Base-by-base conservation (phyloP, 2,888 invertebrate species). In the Helicoverpa assulta region DNA sequence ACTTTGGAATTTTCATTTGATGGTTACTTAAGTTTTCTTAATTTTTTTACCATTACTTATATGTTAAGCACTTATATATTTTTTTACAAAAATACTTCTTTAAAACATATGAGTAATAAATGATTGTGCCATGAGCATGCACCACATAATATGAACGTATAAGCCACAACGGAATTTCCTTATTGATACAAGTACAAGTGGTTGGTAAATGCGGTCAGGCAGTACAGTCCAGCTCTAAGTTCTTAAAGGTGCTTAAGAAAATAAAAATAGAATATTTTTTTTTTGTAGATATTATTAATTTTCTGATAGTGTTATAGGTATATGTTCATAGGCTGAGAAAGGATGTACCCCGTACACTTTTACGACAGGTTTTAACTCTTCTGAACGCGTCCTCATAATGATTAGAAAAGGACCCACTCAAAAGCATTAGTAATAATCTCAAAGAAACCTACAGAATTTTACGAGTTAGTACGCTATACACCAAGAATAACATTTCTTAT, bases 401-500 rank as follows among this genome's bases (percentile, higher is more conserved):
- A n/a, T 51, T 10, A 54, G 3, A 7, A 3, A 12, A 21, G n/a
- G 60, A n/a, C 12, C 21, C 19, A 10, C 53, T 40, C 10, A 50
- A 58, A 81, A 59, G 19, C 37, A 6, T n/a, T 19, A 33, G 37
- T 29, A 70, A 61, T 18, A 55, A 8, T 14, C 8, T 61, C 29
- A 47, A 69, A 63, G 14, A 61, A 40, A 72, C 51, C 37, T 40
- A 58, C 52, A 58, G 8, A 55, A 57, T 37, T 71, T 70, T 70
- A 64, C 58, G 66, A 82, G 51, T 78, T 70, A 70, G 65, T 75
- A 70, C 29, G 12, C n/a, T n/a, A n/a, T 40, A 40, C 40, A 26
- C 50, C 66, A 29, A 63, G 70, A 78, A 73, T 60, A 40, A 75
- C 68, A 70, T 80, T 76, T 79, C 66, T 70, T 68, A 70, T 75